These are phyloP conservation scores for Junonia oenone DNA, from an alignment of 2,888 invertebrate genomes.

Conservation along the genomic window DNA sequence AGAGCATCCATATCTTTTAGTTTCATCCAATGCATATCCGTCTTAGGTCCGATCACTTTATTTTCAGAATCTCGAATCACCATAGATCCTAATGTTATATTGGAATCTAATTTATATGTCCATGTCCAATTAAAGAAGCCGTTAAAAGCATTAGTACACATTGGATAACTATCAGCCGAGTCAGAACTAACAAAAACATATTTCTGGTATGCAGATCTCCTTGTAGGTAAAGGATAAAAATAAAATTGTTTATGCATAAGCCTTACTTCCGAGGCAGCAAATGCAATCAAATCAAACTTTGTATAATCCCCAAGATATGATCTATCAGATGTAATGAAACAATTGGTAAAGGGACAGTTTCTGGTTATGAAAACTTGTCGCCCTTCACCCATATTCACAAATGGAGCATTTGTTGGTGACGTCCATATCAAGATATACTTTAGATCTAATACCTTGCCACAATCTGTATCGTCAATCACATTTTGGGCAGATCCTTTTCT, in stretches of 20 bases:
- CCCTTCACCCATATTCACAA: conserved; percentile 44
- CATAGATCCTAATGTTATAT: conserved; percentile 46
- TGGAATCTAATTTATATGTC: conserved; percentile 47
- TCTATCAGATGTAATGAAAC: conserved; percentile 46
- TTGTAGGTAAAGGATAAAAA: conserved; percentile 31
- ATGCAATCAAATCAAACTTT: conserved; percentile 48
- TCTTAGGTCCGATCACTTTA: conserved; percentile 40
- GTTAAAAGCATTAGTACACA: conserved; percentile 37
- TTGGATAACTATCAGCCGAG: conserved; percentile 46
- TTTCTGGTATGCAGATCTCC: conserved; percentile 43
- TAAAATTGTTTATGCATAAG: neutral
- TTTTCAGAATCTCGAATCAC: conserved; percentile 38
- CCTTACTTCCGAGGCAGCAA: conserved; percentile 43
- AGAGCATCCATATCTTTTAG: conserved; percentile 39
- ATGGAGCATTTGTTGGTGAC: conserved; percentile 38
- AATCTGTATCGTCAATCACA: neutral
- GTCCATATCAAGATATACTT: conserved; percentile 57
- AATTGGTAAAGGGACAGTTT: conserved; percentile 47
- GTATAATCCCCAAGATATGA: conserved; percentile 35
- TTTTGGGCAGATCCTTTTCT: neutral
- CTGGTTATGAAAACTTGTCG: conserved; percentile 39
- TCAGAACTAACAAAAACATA: conserved; percentile 48
- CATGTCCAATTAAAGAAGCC: conserved; percentile 53
- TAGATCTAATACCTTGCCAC: too few species aligned
- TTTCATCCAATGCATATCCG: conserved; percentile 39